Percentiles rank a stretch among this genome's conserved stretches.
Evolutionary conservation across 2,888 invertebrate species (phyloP).

Genomic region (Amiota communis): DNA sequence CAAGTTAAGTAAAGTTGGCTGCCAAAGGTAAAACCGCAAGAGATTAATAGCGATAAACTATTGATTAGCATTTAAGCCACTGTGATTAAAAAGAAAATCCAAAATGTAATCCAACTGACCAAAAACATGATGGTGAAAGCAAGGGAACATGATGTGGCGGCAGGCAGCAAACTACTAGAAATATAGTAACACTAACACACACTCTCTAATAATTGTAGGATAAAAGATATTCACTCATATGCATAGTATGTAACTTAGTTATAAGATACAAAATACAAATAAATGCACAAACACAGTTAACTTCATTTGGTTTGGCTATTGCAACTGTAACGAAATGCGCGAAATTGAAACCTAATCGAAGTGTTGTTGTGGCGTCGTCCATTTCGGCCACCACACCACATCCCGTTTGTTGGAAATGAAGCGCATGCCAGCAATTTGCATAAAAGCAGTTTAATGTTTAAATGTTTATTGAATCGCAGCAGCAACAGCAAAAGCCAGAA

Average conservation of each 20-base stretch:
- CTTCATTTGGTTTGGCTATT: conserved; percentile 11
- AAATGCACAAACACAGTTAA: conserved; percentile 15
- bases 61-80: conserved; percentile 61
- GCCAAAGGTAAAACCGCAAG: conserved; percentile 63
- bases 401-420: conserved; percentile 53
- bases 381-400: background rate
- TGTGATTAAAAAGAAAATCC: conserved; percentile 30
- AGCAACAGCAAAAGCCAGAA: background rate
- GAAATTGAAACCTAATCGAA: conserved; percentile 23
- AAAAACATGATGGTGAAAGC: too few relatives aligned
- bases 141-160: background rate
- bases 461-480: conserved; percentile 64
- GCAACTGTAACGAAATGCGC: conserved; percentile 20
- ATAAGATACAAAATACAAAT: background rate
- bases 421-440: conserved; percentile 67
- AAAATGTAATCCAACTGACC: conserved; percentile 35
- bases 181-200: too few relatives aligned
- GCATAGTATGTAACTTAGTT: too few relatives aligned
- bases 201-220: too few relatives aligned
- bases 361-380: conserved; percentile 18
- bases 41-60: conserved; percentile 68
- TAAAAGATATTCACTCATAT: background rate
- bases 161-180: too few relatives aligned
- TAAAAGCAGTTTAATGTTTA: conserved; percentile 70
- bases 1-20: conserved; percentile 40